Evolutionary conservation across 2,113 vertebrate genomes (phyloP).

Genomic region (Leptodactylus fuscus): DNA sequence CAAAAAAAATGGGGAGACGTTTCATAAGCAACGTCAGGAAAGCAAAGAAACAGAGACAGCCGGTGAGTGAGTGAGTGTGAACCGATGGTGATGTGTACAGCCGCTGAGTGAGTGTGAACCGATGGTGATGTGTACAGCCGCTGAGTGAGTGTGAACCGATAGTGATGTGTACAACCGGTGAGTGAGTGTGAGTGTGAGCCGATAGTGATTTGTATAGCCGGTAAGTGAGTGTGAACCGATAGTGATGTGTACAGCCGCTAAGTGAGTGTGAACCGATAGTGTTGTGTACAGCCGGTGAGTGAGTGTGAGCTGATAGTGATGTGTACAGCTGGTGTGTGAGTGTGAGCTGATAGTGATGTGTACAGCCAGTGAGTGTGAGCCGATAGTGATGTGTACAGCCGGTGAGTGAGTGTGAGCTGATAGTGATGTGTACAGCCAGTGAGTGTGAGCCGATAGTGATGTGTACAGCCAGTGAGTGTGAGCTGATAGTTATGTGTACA

Average conservation of each 20-base stretch:
- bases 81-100: too few species aligned
- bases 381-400: too few species aligned
- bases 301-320: too few species aligned
- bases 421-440: too few species aligned
- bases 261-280: background rate
- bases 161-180: background rate
- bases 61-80: slow-evolving; percentile 64
- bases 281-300: background rate
- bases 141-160: too few species aligned
- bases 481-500: too few species aligned
- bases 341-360: background rate
- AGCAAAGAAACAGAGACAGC: slow-evolving; percentile 76
- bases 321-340: background rate
- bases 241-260: background rate
- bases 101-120: too few species aligned
- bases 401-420: too few species aligned
- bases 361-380: too few species aligned
- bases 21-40: slow-evolving; percentile 78
- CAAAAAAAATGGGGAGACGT: slow-evolving; percentile 77
- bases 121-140: too few species aligned
- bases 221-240: background rate
- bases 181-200: background rate
- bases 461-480: too few species aligned
- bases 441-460: too few species aligned
- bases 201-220: background rate